Conservation (phyloP, 1,140 invertebrate genomes). For the Rhopalosiphum padi region DNA sequence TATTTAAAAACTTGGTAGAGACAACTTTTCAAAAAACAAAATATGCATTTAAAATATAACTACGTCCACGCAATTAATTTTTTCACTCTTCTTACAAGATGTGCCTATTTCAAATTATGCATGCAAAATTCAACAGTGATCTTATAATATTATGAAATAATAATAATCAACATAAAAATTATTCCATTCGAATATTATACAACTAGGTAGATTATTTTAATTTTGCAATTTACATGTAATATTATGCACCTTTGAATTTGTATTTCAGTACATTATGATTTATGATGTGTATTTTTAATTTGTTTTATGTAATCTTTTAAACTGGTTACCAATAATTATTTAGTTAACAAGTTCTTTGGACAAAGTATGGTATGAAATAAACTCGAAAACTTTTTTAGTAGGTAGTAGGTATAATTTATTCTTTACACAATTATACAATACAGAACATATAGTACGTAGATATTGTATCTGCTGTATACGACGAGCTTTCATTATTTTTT, state of each 20-base stretch:
- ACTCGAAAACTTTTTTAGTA: not conserved
- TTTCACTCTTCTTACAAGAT: constrained; percentile 14
- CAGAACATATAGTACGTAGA: not conserved
- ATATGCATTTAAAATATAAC: constrained; percentile 36
- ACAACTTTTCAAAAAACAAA: constrained; percentile 42
- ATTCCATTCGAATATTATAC: not conserved
- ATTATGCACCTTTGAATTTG: not conserved
- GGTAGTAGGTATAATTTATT: not conserved
- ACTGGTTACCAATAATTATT: not conserved
- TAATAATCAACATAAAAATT: not conserved
- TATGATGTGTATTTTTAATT: not conserved
- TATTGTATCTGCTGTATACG: not conserved
- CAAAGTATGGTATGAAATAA: not conserved
- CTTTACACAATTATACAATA: not conserved
- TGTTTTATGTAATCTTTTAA: not conserved
- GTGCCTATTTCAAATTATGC: not conserved
- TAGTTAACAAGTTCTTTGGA: not conserved
- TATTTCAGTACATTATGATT: not conserved
- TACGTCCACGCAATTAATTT: constrained; percentile 27
- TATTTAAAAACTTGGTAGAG: constrained; percentile 36
- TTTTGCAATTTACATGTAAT: not conserved
- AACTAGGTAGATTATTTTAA: not conserved
- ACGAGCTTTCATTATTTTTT: not conserved
- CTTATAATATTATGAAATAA: not conserved
- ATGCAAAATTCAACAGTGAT: not conserved